Conservation (phyloP, 2,888 invertebrate species). For the Furcula furcula region DNA sequence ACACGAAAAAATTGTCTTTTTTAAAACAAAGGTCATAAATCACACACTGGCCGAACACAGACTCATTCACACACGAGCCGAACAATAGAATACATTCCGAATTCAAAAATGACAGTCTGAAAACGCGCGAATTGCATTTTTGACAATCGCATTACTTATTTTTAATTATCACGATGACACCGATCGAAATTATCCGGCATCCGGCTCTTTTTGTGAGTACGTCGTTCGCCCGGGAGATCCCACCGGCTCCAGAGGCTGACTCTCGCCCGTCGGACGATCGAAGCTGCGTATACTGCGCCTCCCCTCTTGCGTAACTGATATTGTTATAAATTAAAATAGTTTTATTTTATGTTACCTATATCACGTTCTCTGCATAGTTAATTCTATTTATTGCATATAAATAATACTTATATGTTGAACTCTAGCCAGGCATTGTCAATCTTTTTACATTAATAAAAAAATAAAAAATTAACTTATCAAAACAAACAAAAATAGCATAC, state of each 20-base stretch:
- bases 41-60: constrained; percentile 33
- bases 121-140: constrained; percentile 31
- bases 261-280: constrained; percentile 57
- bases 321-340: constrained; percentile 49
- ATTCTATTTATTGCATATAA: background rate
- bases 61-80: constrained; percentile 38
- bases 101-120: constrained; percentile 43
- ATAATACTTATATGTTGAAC: too few relatives aligned
- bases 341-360: constrained; percentile 26
- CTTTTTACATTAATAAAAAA: too few relatives aligned
- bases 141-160: constrained; percentile 35
- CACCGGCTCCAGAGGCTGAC: constrained; percentile 69
- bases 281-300: constrained; percentile 65
- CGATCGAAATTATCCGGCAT: constrained; percentile 30
- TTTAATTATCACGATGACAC: constrained; percentile 37
- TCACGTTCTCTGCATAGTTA: too few relatives aligned
- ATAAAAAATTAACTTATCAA: too few relatives aligned
- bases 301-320: constrained; percentile 77
- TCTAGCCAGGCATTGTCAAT: too few relatives aligned
- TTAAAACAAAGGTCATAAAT: constrained; percentile 41
- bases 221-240: constrained; percentile 60
- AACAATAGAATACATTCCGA: constrained; percentile 39
- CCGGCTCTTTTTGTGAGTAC: constrained; percentile 36
- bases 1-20: constrained; percentile 10
- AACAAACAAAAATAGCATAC: too few relatives aligned